Percentiles rank a stretch among this genome's conserved stretches.
Conservation (phyloP, 2,113 vertebrate species). For the Caloenas nicobarica region DNA sequence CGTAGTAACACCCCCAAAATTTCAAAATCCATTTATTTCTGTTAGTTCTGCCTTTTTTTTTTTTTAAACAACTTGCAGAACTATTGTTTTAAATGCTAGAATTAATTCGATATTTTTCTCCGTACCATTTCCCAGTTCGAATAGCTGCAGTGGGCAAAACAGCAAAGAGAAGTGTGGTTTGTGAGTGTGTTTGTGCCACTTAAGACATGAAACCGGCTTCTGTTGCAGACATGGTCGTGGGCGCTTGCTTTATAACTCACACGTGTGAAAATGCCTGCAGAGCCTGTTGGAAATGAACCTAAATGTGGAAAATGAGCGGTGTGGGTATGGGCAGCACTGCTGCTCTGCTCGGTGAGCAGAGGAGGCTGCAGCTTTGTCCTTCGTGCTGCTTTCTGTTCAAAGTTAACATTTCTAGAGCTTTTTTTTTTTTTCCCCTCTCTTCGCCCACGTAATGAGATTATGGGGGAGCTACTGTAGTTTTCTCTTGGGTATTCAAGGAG, state of each 20-base stretch:
- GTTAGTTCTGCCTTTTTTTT: accelerated
- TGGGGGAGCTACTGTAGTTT: background rate
- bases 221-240: background rate
- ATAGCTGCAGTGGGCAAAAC: accelerated
- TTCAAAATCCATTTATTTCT: background rate
- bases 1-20: background rate
- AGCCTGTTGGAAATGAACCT: background rate
- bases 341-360: background rate
- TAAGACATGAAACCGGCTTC: background rate
- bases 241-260: background rate
- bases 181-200: background rate
- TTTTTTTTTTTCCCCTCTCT: background rate
- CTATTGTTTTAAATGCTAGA: background rate
- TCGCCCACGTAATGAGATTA: background rate
- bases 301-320: background rate
- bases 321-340: background rate
- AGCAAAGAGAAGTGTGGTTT: background rate
- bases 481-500: background rate
- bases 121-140: background rate
- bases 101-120: accelerated
- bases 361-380: background rate
- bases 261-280: background rate
- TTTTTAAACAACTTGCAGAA: background rate
- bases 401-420: background rate
- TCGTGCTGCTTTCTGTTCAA: background rate